Percentiles rank a stretch among this genome's conserved stretches.
phyloP scores from a whole-genome alignment of 2,797 vertebrate species.

The Hapalemur alaotrensis region DNA sequence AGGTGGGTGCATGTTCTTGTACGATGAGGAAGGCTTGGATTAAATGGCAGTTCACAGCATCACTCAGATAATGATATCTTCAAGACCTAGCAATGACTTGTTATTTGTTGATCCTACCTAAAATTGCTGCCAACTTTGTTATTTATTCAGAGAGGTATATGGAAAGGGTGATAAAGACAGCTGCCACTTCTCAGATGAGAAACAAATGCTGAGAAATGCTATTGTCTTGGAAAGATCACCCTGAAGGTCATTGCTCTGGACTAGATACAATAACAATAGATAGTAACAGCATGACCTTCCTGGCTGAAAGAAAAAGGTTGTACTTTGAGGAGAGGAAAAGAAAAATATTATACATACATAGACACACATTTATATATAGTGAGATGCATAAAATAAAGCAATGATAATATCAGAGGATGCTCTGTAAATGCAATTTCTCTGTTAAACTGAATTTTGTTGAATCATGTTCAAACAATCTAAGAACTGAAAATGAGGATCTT shows the following conservation, averaged over 20 bases:
- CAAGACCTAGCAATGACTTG: neutral
- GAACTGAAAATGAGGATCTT: neutral
- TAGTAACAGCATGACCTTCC: conserved; percentile 9
- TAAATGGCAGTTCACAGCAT: neutral
- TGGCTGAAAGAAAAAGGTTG: neutral
- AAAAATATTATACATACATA: neutral
- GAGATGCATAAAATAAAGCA: neutral
- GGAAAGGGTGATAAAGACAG: conserved; percentile 11
- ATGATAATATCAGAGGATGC: neutral
- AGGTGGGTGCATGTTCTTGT: neutral
- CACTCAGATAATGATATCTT: neutral
- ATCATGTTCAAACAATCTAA: neutral
- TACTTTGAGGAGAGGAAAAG: neutral
- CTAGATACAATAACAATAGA: conserved; percentile 11
- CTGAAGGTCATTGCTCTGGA: conserved; percentile 16
- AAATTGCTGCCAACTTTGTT: conserved; percentile 26
- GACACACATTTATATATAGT: no score
- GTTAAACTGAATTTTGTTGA: neutral
- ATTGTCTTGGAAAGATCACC: conserved; percentile 32
- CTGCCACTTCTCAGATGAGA: conserved; percentile 16
- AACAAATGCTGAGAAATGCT: conserved; percentile 25
- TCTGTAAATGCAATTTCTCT: neutral
- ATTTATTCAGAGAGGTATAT: neutral
- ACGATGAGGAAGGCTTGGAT: neutral
- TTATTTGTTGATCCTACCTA: conserved; percentile 17